phyloP scores from a whole-genome alignment of 2,113 vertebrate species.

The Mustelus asterias region DNA sequence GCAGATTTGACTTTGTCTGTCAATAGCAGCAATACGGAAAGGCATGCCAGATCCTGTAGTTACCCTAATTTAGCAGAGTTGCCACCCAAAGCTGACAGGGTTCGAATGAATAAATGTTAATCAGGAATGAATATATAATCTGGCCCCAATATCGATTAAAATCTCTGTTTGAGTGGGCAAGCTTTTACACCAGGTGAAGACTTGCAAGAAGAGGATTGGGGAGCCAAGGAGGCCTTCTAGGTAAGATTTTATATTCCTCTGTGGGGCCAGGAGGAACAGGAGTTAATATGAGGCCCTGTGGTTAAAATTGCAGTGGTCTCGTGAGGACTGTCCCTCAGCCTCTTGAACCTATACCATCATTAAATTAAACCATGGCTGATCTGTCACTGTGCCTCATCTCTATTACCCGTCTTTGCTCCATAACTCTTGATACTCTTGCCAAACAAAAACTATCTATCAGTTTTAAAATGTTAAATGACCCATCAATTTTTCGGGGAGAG shows the following conservation, averaged over 20 bases:
- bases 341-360: background rate
- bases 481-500: background rate
- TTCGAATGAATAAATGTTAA: background rate
- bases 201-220: background rate
- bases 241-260: background rate
- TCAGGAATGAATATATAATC: background rate
- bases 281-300: background rate
- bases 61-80: background rate
- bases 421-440: background rate
- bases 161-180: background rate
- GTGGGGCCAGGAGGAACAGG: background rate
- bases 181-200: background rate
- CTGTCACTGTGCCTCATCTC: background rate
- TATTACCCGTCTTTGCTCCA: background rate
- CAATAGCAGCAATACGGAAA: background rate
- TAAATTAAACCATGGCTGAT: background rate
- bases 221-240: background rate
- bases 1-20: background rate
- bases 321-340: background rate
- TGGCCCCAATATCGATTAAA: background rate
- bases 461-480: background rate
- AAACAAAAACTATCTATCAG: background rate
- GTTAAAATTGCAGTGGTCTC: background rate
- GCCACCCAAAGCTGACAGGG: background rate
- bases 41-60: background rate